Percentiles rank a stretch among this genome's conserved stretches.
phyloP scores from a whole-genome alignment of 2,797 vertebrate genomes.

The Sebastes steindachneri region DNA sequence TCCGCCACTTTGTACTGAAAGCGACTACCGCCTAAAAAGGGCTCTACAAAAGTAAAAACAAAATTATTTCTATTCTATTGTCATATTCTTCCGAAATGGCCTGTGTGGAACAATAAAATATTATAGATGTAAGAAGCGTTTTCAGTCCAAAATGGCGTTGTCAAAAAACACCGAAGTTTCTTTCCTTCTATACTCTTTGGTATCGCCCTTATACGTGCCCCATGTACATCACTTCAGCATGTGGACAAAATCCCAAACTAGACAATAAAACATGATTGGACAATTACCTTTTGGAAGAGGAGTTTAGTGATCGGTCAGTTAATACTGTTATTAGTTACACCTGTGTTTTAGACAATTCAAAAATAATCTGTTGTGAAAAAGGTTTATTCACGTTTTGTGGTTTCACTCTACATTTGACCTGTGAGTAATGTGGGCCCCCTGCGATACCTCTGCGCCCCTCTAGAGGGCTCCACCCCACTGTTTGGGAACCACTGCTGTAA shows the following conservation, averaged over 20 bases:
- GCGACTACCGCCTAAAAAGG: too few relatives aligned
- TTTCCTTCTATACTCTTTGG: too few relatives aligned
- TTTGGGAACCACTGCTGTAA: slow-evolving; percentile 42
- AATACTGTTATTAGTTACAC: neutral
- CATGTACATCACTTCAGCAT: neutral
- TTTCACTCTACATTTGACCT: neutral
- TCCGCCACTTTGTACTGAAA: too few relatives aligned
- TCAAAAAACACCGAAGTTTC: too few relatives aligned
- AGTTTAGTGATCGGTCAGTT: neutral
- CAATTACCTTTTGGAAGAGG: neutral
- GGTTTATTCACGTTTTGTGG: neutral
- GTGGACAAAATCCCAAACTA: neutral
- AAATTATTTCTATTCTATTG: too few relatives aligned
- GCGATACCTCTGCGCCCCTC: neutral
- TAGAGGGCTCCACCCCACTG: neutral
- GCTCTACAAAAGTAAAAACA: too few relatives aligned
- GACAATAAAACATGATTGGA: neutral
- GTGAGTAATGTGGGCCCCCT: neutral
- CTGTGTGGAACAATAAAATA: too few relatives aligned
- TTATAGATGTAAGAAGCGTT: too few relatives aligned
- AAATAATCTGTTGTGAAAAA: neutral
- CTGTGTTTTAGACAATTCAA: neutral
- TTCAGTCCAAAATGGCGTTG: too few relatives aligned
- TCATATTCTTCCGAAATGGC: too few relatives aligned
- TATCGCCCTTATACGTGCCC: neutral